phyloP scores from a whole-genome alignment of 2,113 vertebrate species.

The Anoura caudifer region DNA sequence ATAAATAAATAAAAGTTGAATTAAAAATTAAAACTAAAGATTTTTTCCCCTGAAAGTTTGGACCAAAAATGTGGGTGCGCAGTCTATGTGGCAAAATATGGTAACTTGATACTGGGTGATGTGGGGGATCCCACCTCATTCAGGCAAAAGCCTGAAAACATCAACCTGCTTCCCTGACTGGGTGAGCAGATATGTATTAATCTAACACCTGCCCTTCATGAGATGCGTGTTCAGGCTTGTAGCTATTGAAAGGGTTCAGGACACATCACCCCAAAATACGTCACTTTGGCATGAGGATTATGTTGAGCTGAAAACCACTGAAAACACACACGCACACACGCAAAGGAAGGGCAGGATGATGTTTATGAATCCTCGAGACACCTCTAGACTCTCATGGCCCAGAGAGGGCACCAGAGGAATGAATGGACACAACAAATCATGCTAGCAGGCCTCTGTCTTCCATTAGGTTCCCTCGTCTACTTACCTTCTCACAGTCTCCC shows the following conservation, averaged over 20 bases:
- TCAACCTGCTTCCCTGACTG: background rate
- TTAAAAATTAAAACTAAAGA: no score
- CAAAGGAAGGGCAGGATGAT: background rate
- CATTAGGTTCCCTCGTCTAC: background rate
- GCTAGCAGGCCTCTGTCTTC: background rate
- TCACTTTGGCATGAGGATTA: background rate
- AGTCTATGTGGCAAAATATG: no score
- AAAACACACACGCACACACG: background rate
- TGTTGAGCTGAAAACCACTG: background rate
- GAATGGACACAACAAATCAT: background rate
- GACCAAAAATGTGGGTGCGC: no score
- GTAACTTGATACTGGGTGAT: background rate
- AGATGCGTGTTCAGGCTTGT: background rate
- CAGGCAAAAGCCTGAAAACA: background rate
- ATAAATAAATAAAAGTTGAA: no score
- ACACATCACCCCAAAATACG: background rate
- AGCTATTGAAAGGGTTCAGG: background rate
- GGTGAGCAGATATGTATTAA: background rate
- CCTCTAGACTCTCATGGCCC: background rate
- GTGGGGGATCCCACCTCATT: background rate
- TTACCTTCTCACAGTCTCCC: background rate
- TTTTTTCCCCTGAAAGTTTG: no score
- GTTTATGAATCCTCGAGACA: background rate
- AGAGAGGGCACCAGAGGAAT: background rate
- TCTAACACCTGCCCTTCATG: background rate